phyloP scores from a whole-genome alignment of 92 coral and sea anemone species.

The Parazoanthus darwini region DNA sequence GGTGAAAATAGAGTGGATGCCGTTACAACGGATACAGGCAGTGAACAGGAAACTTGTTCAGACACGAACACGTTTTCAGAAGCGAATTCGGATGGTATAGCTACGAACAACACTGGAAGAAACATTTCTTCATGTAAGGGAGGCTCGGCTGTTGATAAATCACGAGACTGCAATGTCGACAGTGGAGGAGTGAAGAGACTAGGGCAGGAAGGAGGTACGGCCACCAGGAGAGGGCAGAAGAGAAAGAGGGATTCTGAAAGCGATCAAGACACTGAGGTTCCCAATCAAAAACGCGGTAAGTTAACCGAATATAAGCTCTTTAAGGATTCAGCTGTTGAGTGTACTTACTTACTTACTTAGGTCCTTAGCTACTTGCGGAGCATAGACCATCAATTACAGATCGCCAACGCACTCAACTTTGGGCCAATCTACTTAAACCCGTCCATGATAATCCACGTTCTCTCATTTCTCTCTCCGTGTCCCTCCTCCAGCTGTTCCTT shows the following conservation, averaged over 20 bases:
- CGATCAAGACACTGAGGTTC: neutral
- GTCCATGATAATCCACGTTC: no score
- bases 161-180: neutral
- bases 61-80: neutral
- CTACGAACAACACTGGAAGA: neutral
- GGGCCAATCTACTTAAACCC: no score
- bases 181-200: neutral
- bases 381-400: no score
- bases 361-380: no score
- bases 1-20: neutral
- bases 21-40: neutral
- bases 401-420: no score
- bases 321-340: no score
- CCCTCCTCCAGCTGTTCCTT: no score
- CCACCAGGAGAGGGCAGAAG: constrained; percentile 4
- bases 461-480: no score
- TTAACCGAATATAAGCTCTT: neutral
- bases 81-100: neutral
- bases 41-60: neutral
- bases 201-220: neutral
- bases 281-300: constrained; percentile 15
- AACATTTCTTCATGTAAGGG: neutral
- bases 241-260: constrained; percentile 17
- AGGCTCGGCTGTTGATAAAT: neutral
- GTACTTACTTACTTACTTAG: no score